Base-by-base conservation (phyloP, 2,888 invertebrate species). In the Dermolepida albohirtum region DNA sequence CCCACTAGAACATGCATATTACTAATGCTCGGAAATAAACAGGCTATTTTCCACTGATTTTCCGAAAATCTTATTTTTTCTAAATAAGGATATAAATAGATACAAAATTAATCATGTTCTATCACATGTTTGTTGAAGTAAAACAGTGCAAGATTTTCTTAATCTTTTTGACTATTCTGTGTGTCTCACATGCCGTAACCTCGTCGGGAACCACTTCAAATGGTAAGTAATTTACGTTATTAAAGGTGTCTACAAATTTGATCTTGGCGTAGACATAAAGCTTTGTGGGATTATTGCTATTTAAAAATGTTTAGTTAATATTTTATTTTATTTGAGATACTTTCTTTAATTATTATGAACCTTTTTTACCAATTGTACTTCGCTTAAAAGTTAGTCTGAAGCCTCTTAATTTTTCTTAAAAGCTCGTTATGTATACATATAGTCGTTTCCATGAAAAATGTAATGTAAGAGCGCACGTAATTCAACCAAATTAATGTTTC, bases 231-330 rank as follows among this genome's bases (percentile, higher is more conserved):
- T 57, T 41, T 55, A 75, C 64, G 51, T 44, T 64, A 68, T 64
- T 70, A 73, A 71, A 74, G 74, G 75, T 72, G 68, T 75, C 75
- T 74, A 72, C 80, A 73, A 77, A 71, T 73, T 70, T 57, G 72
- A 72, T 71, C 76, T 75, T 78, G 78, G 80, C 78, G 79, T 79
- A 79, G 79, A 75, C 76, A 78, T 77, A 77, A 68, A 71, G 72
- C 74, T 76, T 75, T 74, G 71, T 12, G 17, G n/a, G 14, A 14
- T 57, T 44, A 12, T 5, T 54, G 22, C 47, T 8, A 34, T 22
- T 22, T 22, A 2, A 22, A n/a, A n/a, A n/a, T n/a, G n/a, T n/a
- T n/a, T n/a, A n/a, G n/a, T n/a, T n/a, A n/a, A n/a, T n/a, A n/a
- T n/a, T n/a, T n/a, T n/a, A n/a, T n/a, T n/a, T n/a, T n/a, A n/a